phyloP scores from a whole-genome alignment of 1,140 invertebrate species.

The Atta cephalotes region DNA sequence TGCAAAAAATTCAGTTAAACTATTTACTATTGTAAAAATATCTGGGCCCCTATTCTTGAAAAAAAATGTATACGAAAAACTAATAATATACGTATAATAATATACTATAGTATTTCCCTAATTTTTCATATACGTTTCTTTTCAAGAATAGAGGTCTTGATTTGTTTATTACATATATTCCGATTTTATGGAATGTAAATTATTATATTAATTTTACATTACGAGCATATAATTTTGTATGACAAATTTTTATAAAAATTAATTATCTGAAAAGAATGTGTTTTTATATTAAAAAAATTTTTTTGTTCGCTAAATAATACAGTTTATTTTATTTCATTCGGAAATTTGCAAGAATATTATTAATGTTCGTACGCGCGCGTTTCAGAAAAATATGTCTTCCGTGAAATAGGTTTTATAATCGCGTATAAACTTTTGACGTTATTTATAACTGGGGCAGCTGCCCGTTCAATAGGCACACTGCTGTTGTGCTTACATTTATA shows the following conservation, averaged over 20 bases:
- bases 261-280: neutral
- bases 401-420: conserved; percentile 51
- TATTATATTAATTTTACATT: neutral
- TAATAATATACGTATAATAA: too few relatives aligned
- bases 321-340: neutral
- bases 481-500: conserved; percentile 16
- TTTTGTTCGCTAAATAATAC: neutral
- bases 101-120: too few relatives aligned
- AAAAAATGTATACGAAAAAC: too few relatives aligned
- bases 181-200: neutral
- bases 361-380: neutral
- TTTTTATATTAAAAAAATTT: neutral
- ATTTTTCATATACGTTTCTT: too few relatives aligned
- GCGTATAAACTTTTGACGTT: conserved; percentile 52
- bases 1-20: too few relatives aligned
- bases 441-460: conserved; percentile 53
- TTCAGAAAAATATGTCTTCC: conserved; percentile 41
- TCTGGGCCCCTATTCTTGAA: too few relatives aligned
- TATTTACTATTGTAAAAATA: too few relatives aligned
- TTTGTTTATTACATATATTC: neutral
- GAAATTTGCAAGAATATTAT: neutral
- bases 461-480: conserved; percentile 33
- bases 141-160: neutral
- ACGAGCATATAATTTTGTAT: conserved; percentile 10
- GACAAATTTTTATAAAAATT: conserved; percentile 25